phyloP scores from a whole-genome alignment of 2,113 vertebrate genomes.

The Istiophorus platypterus region DNA sequence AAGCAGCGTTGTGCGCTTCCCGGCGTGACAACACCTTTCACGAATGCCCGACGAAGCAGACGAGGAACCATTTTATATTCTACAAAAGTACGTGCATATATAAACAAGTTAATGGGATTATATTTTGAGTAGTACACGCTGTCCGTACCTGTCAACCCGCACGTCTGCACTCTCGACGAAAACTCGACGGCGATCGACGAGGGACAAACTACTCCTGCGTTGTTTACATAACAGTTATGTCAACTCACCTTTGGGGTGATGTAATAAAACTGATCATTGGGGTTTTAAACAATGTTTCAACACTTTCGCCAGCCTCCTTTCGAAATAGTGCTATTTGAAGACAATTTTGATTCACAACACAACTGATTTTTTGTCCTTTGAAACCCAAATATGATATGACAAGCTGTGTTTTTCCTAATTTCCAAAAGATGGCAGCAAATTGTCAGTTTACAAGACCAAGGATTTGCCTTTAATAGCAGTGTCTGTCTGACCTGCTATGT shows the following conservation, averaged over 20 bases:
- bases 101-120: fast-evolving
- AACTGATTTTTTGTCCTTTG: background rate
- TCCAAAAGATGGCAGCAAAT: constrained; percentile 67
- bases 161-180: background rate
- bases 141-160: constrained; percentile 47
- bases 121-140: constrained; percentile 30
- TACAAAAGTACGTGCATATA: fast-evolving
- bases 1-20: fast-evolving
- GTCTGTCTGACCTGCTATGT: background rate
- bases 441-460: background rate
- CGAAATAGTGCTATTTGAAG: background rate
- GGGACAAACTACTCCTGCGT: constrained; percentile 7
- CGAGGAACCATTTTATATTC: fast-evolving
- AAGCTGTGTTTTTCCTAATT: background rate
- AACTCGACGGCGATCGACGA: constrained; percentile 52
- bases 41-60: fast-evolving
- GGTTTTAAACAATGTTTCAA: background rate
- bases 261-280: background rate
- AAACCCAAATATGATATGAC: background rate
- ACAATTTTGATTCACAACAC: background rate
- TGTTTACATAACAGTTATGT: background rate
- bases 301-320: background rate
- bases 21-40: fast-evolving
- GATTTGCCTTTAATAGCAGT: background rate
- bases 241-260: background rate